A percentile compares a stretch with the other conserved stretches of the same genome.
Evolutionary conservation across 2,797 vertebrate genomes (phyloP).

Genomic region (Poeciliopsis turneri): DNA sequence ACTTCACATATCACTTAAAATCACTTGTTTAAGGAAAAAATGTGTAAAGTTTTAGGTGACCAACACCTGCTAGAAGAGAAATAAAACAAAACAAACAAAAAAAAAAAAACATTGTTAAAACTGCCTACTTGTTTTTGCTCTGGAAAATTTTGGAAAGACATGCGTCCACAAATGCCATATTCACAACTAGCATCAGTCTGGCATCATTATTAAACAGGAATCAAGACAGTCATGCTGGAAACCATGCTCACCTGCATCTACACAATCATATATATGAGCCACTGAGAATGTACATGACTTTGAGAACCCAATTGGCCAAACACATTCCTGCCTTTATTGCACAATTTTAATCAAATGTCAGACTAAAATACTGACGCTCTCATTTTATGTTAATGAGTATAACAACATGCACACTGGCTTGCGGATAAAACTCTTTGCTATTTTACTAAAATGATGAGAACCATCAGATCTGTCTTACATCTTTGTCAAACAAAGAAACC

Average conservation of each 20-base stretch:
- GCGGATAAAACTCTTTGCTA: conserved; percentile 15
- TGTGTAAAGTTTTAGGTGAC: neutral
- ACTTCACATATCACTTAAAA: neutral
- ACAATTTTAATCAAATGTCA: conserved; percentile 38
- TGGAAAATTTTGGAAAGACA: conserved; percentile 21
- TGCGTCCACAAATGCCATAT: conserved; percentile 38
- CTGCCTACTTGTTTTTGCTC: neutral
- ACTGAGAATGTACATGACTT: conserved; percentile 3
- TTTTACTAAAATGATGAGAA: conserved; percentile 30
- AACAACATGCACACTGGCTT: conserved; percentile 19
- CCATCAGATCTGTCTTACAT: conserved; percentile 28
- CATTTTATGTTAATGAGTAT: conserved; percentile 20
- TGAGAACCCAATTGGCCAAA: conserved; percentile 9
- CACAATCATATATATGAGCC: neutral
- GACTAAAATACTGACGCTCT: conserved; percentile 22
- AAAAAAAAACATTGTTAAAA: neutral
- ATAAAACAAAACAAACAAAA: neutral
- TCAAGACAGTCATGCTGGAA: conserved; percentile 49
- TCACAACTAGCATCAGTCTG: conserved; percentile 32
- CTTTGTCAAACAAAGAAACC: conserved; percentile 22
- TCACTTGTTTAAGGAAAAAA: neutral
- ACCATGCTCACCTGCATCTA: conserved; percentile 47
- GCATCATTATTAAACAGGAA: conserved; percentile 40
- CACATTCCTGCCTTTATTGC: conserved; percentile 20
- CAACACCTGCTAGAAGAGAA: neutral